Conservation (phyloP, 2,797 vertebrate species). For the Florisuga fusca region DNA sequence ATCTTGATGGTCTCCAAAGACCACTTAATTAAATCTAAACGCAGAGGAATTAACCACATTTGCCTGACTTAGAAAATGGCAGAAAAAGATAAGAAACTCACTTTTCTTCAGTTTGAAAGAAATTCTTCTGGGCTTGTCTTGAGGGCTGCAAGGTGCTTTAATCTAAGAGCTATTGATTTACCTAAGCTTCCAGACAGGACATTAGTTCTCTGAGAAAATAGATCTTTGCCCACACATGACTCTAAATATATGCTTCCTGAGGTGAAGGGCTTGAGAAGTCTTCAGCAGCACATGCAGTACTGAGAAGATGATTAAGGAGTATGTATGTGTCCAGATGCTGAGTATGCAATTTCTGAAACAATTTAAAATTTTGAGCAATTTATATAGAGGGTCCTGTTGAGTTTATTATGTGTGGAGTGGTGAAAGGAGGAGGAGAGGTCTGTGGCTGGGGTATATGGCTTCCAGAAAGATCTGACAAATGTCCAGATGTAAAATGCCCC, state of each 20-base stretch:
- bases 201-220: background rate
- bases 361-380: background rate
- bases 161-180: slow-evolving; percentile 32
- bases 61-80: background rate
- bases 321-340: background rate
- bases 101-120: background rate
- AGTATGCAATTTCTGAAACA: background rate
- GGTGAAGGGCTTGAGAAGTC: slow-evolving; percentile 4
- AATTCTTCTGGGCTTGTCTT: background rate
- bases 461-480: background rate
- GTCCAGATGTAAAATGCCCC: background rate
- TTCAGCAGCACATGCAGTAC: background rate
- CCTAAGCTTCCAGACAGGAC: background rate
- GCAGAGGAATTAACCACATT: background rate
- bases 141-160: slow-evolving; percentile 2
- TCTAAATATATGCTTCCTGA: slow-evolving; percentile 11
- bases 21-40: background rate
- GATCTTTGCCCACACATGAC: background rate
- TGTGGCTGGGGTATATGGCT: background rate
- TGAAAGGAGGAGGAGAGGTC: background rate
- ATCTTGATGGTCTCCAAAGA: background rate
- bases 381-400: background rate
- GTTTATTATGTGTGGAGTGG: fast-evolving
- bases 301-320: background rate
- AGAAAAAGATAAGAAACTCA: background rate